Base-by-base conservation (phyloP, 2,113 vertebrate genomes). In the Mionectes macconnelli region DNA sequence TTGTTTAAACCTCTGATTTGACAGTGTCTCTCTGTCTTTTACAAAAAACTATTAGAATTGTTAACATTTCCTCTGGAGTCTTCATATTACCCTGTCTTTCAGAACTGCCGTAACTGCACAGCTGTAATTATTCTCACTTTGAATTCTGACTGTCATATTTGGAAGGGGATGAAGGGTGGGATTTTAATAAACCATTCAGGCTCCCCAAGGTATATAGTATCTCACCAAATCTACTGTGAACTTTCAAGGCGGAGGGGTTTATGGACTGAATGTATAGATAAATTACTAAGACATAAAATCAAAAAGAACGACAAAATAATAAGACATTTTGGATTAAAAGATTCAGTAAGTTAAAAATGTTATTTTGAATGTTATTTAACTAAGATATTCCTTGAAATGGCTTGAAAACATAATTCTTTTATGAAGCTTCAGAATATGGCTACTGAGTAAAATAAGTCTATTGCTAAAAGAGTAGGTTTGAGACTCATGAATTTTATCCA, bases 51-150 rank as follows among this genome's bases (percentile, higher is more conserved):
- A 63, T 66, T 97, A 88, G 89, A 90, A 97, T 95, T 95, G 94
- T 97, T 95, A 97, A 92, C 84, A 95, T 96, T 98, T 98, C 87
- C 91, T 97, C 84, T 96, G 66, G 93, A 96, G 89, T 95, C 95
- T 95, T 97, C 93, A 86, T 83, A 97, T 97, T 92, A 94, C 86
- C 94, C 87, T 96, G 90, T 97, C 95, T 97, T 96, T 97, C 92
- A 92, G 88, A 95, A 92, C 73, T 96, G 96, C 95, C 23, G 39
- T 64, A 96, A 88, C 82, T 83, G 91, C 80, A 69, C 94, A 95
- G 94, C 69, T 92, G 85, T 93, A 98, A 96, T 97, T 95, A 97
- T 96, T 97, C 84, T 96, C 59, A 95, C 76, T 90, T 96, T 86
- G 96, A 97, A 97, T 92, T 95, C 88, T 97, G 91, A 96, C 66